A percentile compares a stretch with the other conserved stretches of the same genome.
Conservation (phyloP, 1,140 invertebrate species). For the Philopotamus ludificatus region DNA sequence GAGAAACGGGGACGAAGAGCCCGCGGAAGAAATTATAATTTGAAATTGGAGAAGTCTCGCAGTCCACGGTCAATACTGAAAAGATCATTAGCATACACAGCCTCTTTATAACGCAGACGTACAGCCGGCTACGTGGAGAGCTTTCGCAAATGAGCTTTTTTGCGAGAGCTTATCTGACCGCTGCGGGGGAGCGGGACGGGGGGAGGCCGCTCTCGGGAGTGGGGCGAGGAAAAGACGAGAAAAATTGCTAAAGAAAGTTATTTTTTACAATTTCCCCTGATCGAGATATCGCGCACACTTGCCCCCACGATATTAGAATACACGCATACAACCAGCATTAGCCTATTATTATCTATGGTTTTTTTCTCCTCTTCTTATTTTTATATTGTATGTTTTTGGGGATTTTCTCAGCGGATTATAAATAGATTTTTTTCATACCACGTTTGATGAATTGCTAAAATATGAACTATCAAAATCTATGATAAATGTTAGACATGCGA, state of each 20-base stretch:
- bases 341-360: too few species aligned
- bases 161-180: slow-evolving; percentile 30
- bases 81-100: slow-evolving; percentile 42
- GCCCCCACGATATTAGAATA: too few species aligned
- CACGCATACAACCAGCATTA: too few species aligned
- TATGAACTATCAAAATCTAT: too few species aligned
- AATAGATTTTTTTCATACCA: too few species aligned
- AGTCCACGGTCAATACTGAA: slow-evolving; percentile 41
- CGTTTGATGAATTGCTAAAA: too few species aligned
- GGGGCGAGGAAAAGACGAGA: slow-evolving; percentile 17
- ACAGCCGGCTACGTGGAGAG: slow-evolving; percentile 17
- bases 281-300: neutral
- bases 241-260: slow-evolving; percentile 28
- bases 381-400: too few species aligned
- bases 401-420: too few species aligned
- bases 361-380: too few species aligned
- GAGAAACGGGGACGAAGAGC: slow-evolving; percentile 10
- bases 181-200: slow-evolving; percentile 2
- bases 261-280: slow-evolving; percentile 24
- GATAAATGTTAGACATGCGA: too few species aligned
- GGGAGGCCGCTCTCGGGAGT: neutral
- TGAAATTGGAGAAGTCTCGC: slow-evolving; percentile 40
- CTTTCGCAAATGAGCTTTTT: slow-evolving; percentile 41
- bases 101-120: slow-evolving; percentile 24
- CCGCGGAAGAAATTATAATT: slow-evolving; percentile 40